phyloP scores from a whole-genome alignment of 2,888 invertebrate species.

The Erebia ligea region DNA sequence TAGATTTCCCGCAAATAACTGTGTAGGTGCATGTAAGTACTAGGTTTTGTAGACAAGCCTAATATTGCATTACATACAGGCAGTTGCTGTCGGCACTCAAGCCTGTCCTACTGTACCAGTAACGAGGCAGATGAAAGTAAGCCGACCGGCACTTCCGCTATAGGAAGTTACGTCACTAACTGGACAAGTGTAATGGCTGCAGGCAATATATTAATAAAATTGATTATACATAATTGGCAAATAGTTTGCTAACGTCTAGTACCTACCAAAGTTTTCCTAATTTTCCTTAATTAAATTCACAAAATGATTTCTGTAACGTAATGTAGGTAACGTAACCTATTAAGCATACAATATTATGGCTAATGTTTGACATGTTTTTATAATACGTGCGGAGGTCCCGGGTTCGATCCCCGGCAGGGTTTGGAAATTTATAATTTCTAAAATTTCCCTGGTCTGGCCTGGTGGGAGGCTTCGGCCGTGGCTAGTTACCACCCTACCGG shows the following conservation, averaged over 20 bases:
- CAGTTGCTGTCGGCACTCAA: slow-evolving; percentile 15
- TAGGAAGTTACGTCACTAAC: slow-evolving; percentile 39
- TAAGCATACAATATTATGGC: too few species aligned
- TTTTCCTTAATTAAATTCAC: too few species aligned
- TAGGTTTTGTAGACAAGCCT: slow-evolving; percentile 4
- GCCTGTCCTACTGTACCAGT: slow-evolving; percentile 34
- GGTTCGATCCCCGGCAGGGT: too few species aligned
- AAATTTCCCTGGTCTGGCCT: too few species aligned
- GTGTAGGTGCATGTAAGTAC: background rate
- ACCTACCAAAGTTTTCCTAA: background rate
- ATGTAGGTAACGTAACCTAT: too few species aligned
- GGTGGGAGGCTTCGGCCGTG: too few species aligned
- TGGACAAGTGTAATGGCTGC: slow-evolving; percentile 36
- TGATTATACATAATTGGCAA: background rate
- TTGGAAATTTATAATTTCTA: too few species aligned
- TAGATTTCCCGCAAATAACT: slow-evolving; percentile 6
- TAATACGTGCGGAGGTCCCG: too few species aligned
- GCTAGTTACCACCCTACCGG: too few species aligned
- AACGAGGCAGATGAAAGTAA: slow-evolving; percentile 26
- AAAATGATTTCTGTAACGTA: too few species aligned
- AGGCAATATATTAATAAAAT: slow-evolving; percentile 26
- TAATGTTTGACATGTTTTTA: too few species aligned
- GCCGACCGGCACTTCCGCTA: slow-evolving; percentile 36
- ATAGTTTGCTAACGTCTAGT: background rate
- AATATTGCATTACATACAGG: slow-evolving; percentile 30